Conservation (phyloP, 2,113 vertebrate species). For the Cyphomyrus discorhynchus region DNA sequence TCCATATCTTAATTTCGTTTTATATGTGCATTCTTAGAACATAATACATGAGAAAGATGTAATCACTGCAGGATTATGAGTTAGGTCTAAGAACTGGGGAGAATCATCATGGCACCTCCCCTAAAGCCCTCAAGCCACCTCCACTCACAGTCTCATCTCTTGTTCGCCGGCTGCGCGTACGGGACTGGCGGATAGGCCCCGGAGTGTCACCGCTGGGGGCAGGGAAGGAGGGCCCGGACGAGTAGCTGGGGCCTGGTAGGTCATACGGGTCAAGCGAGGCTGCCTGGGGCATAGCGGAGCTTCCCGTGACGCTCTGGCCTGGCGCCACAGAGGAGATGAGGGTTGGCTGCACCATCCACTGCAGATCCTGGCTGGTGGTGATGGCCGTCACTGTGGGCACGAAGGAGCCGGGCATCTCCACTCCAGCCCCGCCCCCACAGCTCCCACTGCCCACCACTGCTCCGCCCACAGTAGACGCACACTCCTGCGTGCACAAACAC, state of each 20-base stretch:
- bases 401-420: conserved; percentile 90
- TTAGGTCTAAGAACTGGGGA: background rate
- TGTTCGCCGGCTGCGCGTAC: conserved; percentile 70
- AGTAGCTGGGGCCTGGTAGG: conserved; percentile 82
- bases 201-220: conserved; percentile 53
- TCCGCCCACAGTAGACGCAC: conserved; percentile 56
- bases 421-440: conserved; percentile 60
- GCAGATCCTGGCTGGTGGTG: conserved; percentile 92
- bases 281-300: conserved; percentile 62
- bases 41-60: background rate
- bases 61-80: background rate
- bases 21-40: background rate
- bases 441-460: conserved; percentile 55
- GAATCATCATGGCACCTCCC: background rate
- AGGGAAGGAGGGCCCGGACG: conserved; percentile 62
- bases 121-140: background rate
- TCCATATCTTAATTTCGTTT: background rate
- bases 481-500: conserved; percentile 48
- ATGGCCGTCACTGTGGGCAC: conserved; percentile 95
- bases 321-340: conserved; percentile 90
- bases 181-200: conserved; percentile 60
- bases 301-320: conserved; percentile 63
- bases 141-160: conserved; percentile 82
- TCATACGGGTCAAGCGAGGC: conserved; percentile 78
- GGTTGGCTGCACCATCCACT: conserved; percentile 94